A percentile compares a stretch with the other conserved stretches of the same genome.
Evolutionary conservation across 1,140 invertebrate genomes (phyloP).

Genomic region (Cepaea nemoralis): DNA sequence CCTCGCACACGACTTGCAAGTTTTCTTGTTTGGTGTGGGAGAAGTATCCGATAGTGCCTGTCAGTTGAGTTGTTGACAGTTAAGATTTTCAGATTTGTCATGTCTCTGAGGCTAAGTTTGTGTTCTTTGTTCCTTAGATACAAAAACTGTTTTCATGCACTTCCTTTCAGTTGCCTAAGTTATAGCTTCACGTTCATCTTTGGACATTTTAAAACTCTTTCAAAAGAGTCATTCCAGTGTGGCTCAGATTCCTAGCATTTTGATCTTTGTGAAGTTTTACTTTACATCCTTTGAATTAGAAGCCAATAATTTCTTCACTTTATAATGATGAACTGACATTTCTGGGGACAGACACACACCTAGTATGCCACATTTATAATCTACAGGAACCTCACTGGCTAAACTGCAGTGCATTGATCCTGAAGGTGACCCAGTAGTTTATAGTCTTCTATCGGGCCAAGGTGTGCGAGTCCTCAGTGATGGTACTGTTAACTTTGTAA

Average conservation of each 20-base stretch:
- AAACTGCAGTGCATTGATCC: constrained; percentile 21
- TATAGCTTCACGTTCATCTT: no score
- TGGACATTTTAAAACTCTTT: no score
- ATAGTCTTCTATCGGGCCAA: neutral
- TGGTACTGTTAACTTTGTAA: neutral
- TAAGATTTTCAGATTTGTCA: no score
- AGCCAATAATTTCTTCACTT: neutral
- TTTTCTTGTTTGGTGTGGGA: no score
- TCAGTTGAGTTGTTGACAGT: no score
- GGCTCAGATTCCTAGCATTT: neutral
- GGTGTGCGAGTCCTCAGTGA: neutral
- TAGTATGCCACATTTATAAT: neutral
- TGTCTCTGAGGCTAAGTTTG: no score
- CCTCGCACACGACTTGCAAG: no score
- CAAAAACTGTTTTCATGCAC: no score
- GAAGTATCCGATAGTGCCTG: no score
- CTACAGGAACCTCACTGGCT: constrained; percentile 6
- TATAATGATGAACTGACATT: neutral
- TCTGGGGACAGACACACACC: neutral
- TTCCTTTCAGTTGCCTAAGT: no score
- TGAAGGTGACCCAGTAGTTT: constrained; percentile 9
- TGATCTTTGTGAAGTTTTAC: neutral
- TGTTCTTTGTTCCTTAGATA: no score
- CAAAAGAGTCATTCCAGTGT: neutral
- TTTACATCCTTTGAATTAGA: neutral